Evolutionary conservation across 92 coral and sea anemone genomes (phyloP), one percentile per base, ranked within the genome.

Genomic region (Palythoa grandis): DNA sequence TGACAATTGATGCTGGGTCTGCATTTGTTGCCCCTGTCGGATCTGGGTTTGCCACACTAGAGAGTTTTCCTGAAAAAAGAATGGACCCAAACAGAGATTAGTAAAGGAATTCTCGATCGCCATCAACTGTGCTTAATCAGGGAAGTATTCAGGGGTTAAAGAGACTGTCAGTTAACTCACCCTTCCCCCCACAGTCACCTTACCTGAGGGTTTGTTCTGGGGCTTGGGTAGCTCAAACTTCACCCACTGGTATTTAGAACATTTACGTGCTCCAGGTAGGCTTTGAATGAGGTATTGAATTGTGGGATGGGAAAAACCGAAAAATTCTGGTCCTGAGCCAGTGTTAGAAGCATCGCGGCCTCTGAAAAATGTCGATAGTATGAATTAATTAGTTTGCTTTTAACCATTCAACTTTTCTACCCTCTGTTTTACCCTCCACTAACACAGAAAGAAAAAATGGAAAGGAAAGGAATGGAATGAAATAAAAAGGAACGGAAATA

Each of bases 211-310:
- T 82, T 96, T 96, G 54, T 54, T 90, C 85, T 93, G 98, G 17
- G 99, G 98, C 88, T 96, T 96, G 54, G 99, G 99, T 20, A 96
- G 90, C 77, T 96, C 99, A 88, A 96, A 96, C 92, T 96, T 96
- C 14, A 96, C 98, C 99, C 99, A 96, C 88, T 96, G 99, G 92
- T 96, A 96, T 89, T 96, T 96, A 53, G 94, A 71, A 70, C 99
- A 96, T 82, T 96, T 96, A 58, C 96, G 92, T 23, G 99, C 95
- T 24, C 98, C 98, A 3, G 99, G 98, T 2, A 96, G 90, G 87
- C 93, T 96, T 74, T 96, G 99, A 22, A 96, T 90, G 58, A 96
- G 91, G 86, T 96, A 96, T 88, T 96, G 99, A 25, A 96, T 96
- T 63, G 99, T 96, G 17, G 99, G 99, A 88, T 96, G 99, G 14